These are phyloP conservation scores for Psettodes erumei DNA, from an alignment of 2,113 vertebrate genomes.

Conservation along the genomic window DNA sequence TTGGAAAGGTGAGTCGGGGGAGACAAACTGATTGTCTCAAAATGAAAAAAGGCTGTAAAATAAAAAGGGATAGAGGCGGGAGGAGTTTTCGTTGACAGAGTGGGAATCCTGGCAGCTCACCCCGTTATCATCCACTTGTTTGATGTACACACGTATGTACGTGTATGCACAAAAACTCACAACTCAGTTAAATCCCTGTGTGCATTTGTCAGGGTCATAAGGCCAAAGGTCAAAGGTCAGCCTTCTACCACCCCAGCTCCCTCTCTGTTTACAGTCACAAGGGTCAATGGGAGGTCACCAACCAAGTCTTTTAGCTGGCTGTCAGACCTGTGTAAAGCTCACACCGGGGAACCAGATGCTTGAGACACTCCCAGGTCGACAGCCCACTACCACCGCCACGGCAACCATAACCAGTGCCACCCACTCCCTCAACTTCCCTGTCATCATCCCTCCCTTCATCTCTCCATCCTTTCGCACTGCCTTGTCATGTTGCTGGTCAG, in stretches of 20 bases:
- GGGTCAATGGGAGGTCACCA: slow-evolving; percentile 64
- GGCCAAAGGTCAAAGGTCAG: slow-evolving; percentile 54
- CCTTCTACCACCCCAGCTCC: not conserved
- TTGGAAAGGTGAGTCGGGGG: slow-evolving; percentile 34
- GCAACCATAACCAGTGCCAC: slow-evolving; percentile 32
- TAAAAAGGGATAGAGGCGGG: not conserved
- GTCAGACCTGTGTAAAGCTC: slow-evolving; percentile 44
- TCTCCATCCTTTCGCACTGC: slow-evolving; percentile 49
- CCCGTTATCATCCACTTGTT: slow-evolving; percentile 17
- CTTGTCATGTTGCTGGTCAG: slow-evolving; percentile 69
- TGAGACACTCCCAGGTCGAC: slow-evolving; percentile 54
- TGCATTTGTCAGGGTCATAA: slow-evolving; percentile 29
- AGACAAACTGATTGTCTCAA: slow-evolving; percentile 23
- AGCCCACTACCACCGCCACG: not conserved
- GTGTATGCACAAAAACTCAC: slow-evolving; percentile 9
- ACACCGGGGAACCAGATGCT: slow-evolving; percentile 16
- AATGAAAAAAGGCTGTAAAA: slow-evolving; percentile 31
- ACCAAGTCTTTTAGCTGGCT: slow-evolving; percentile 47
- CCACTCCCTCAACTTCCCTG: slow-evolving; percentile 36
- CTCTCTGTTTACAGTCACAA: slow-evolving; percentile 34
- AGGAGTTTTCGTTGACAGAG: slow-evolving; percentile 6
- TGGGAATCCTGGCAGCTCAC: not conserved
- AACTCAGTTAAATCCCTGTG: not conserved
- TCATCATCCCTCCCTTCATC: slow-evolving; percentile 55
- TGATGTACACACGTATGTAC: slow-evolving; percentile 46